Base-by-base conservation (phyloP, 2,888 invertebrate species). In the Melipona bicolor region DNA sequence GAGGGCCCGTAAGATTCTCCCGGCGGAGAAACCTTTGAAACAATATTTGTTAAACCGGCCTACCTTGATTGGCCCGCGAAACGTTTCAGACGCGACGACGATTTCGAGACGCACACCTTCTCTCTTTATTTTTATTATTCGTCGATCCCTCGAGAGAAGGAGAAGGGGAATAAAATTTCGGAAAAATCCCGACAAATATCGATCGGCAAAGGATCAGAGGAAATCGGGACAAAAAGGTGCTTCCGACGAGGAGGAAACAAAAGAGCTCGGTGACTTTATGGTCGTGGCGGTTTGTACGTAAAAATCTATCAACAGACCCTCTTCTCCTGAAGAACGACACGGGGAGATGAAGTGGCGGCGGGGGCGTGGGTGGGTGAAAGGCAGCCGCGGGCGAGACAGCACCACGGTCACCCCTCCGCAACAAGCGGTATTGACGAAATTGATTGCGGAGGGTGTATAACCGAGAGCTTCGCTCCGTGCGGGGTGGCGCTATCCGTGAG, bases 401-500 rank as follows among this genome's bases (percentile, higher is more conserved):
- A 79, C 81, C 90, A 79, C 81, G 78, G 87, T 83, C 87, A 90
- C 88, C 91, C 91, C 89, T 91, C 92, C 90, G 91, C 92, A 93
- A 93, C 93, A 93, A 93, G 92, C 92, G 91, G 91, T 92, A 93
- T 93, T 93, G 93, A 93, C 92, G 92, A 93, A 93, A 93, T 93
- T 93, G 93, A 93, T 93, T 93, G 93, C 90, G 90, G 91, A 90
- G 91, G 89, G 90, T 92, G 90, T 91, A 92, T 88, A 89, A 89
- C 88, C 91, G 88, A 90, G 88, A 90, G 88, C 88, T 83, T 76
- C 78, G 88, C 87, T 87, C 69, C 76, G 76, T 71, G 79, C 85
- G 82, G 87, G 87, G 85, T 85, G 76, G 81, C 82, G 79, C 78
- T 75, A 77, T 84, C 83, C 81, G 83, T 67, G 79, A 81, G 73